Base-by-base conservation (phyloP, 2,797 vertebrate genomes). In the Yasuhikotakia modesta region DNA sequence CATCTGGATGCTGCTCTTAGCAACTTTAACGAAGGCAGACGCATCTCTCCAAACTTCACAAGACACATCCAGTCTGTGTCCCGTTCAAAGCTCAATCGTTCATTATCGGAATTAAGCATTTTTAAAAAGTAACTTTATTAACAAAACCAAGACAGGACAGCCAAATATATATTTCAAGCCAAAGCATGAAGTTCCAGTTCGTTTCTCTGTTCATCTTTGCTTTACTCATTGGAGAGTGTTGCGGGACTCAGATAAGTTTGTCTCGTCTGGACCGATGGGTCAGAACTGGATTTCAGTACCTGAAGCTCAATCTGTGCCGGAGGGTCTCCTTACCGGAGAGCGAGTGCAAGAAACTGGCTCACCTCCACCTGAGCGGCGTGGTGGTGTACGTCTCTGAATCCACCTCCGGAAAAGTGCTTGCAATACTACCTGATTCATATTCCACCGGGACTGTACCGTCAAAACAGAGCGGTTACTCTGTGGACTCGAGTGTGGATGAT, bases 401-500 rank as follows among this genome's bases (percentile, higher is more conserved):
- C 2, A 81, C 69, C 46, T 70, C 91, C 0, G 90, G 91, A 16
- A 94, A 94, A 85, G 91, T 95, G 27, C 39, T 93, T 43, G 91
- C 93, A 68, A 88, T 95, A 65, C 89, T 94, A 24, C 94, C 94
- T 0, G 93, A 95, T 86, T 93, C 90, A 1, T 80, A 85, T n/a
- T 87, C 90, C 0, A 67, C 75, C 0, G 84, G 85, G 39, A 63
- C 58, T 19, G 13, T 75, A 50, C 81, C 83, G 69, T 91, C 90
- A 48, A 91, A 91, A 58, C 70, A 80, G 70, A 83, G 22, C 78
- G 80, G 64, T 63, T 87, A 86, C 67, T 19, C 83, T 2, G 19
- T 81, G 4, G 61, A 84, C 19, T 79, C 83, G 69, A 67, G 81
- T 46, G 69, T 81, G 76, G 89, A 89, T 1, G 86, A 78, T 5